A percentile compares a stretch with the other conserved stretches of the same genome.
These are phyloP conservation scores for Tamias sibiricus DNA, from an alignment of 2,113 vertebrate genomes.

Conservation along the genomic window DNA sequence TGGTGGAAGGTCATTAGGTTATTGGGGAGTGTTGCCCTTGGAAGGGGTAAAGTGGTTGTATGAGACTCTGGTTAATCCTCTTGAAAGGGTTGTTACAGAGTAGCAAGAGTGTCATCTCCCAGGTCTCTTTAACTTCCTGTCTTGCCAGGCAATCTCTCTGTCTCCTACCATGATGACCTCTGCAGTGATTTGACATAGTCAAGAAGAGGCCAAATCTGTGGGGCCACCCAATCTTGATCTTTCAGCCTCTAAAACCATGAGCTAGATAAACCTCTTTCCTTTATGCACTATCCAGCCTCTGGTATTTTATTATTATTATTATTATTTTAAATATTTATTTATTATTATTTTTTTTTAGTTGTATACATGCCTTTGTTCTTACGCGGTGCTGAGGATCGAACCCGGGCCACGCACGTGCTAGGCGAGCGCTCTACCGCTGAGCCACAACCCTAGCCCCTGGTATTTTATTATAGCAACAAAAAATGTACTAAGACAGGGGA, in stretches of 20 bases:
- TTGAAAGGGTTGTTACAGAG: background rate
- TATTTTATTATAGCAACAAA: background rate
- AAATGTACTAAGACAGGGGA: background rate
- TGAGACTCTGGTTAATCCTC: background rate
- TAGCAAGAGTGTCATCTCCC: background rate
- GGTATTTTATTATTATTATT: background rate
- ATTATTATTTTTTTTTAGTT: no score
- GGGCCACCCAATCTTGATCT: background rate
- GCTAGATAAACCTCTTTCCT: background rate
- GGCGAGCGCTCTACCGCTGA: no score
- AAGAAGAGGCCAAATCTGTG: background rate
- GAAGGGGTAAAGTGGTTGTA: background rate
- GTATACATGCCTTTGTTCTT: no score
- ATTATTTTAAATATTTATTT: no score
- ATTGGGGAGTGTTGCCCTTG: background rate
- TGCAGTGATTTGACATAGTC: background rate
- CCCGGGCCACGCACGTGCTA: no score
- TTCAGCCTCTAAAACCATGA: background rate
- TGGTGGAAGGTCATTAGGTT: background rate
- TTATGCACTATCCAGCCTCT: background rate
- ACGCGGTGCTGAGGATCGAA: no score
- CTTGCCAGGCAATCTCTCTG: background rate
- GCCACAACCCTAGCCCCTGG: no score
- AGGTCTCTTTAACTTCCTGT: background rate
- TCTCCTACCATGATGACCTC: background rate